Conservation (phyloP, 2,888 invertebrate genomes). For the Hypselothyrea guttata region DNA sequence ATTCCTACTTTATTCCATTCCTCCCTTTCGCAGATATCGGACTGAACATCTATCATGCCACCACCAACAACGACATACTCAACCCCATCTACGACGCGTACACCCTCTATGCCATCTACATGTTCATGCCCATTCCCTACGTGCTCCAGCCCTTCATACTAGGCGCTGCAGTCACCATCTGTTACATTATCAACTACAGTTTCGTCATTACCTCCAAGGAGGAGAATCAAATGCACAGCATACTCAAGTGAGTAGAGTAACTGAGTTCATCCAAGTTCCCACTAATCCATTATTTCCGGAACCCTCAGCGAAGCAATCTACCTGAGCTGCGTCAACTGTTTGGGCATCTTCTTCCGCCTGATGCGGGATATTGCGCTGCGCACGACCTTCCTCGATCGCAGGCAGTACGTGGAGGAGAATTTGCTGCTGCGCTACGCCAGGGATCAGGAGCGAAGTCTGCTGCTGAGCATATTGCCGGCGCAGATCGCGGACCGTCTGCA, state of each 20-base stretch:
- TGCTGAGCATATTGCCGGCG: constrained; percentile 92
- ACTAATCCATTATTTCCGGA: not conserved
- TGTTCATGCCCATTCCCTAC: constrained; percentile 91
- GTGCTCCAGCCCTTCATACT: constrained; percentile 88
- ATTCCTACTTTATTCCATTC: not conserved
- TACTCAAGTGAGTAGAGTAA: constrained; percentile 81
- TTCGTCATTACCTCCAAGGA: constrained; percentile 81
- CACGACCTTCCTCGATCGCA: constrained; percentile 92
- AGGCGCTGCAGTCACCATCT: constrained; percentile 86
- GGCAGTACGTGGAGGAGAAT: constrained; percentile 93
- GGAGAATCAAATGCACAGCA: constrained; percentile 80
- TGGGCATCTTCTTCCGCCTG: constrained; percentile 94
- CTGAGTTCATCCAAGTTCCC: not conserved
- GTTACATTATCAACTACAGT: constrained; percentile 85
- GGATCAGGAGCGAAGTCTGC: constrained; percentile 94
- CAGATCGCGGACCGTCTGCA: constrained; percentile 88
- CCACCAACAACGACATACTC: constrained; percentile 83
- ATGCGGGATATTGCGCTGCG: constrained; percentile 94
- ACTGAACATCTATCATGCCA: constrained; percentile 86
- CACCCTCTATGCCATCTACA: constrained; percentile 90
- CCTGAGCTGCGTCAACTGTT: constrained; percentile 87
- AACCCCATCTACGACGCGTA: constrained; percentile 89
- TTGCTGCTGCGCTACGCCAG: constrained; percentile 91
- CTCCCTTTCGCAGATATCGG: constrained; percentile 84
- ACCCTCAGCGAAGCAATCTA: constrained; percentile 83